These are phyloP conservation scores for Agrotis clavis DNA, from an alignment of 2,888 invertebrate species.

Conservation along the genomic window DNA sequence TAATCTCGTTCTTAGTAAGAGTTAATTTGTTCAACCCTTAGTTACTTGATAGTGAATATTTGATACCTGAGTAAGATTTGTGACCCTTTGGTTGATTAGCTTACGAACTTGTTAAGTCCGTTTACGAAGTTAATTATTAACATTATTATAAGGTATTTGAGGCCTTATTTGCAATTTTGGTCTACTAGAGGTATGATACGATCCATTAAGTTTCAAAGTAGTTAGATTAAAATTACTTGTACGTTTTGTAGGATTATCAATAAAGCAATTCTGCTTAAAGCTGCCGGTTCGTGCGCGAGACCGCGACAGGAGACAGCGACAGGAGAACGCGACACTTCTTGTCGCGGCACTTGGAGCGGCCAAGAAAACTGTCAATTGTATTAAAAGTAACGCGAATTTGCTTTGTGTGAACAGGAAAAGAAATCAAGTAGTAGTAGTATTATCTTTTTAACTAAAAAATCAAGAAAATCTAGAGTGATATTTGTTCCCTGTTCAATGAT, in stretches of 20 bases:
- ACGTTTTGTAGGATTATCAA: neutral
- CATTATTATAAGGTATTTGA: conserved; percentile 1
- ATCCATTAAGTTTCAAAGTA: neutral
- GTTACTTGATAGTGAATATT: conserved; percentile 58
- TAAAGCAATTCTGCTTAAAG: neutral
- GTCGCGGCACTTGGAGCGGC: no score
- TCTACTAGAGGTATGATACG: neutral
- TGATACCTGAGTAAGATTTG: conserved; percentile 50
- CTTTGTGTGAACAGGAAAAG: neutral
- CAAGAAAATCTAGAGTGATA: no score
- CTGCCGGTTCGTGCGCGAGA: no score
- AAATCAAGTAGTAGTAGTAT: no score
- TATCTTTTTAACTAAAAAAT: no score
- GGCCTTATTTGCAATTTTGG: neutral
- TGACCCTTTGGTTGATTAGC: conserved; percentile 30
- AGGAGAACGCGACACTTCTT: no score
- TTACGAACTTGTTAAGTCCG: conserved; percentile 8
- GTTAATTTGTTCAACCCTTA: conserved; percentile 54
- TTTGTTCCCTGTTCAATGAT: no score
- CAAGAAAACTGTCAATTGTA: neutral
- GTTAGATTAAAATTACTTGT: neutral
- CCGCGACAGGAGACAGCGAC: no score
- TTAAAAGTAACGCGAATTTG: neutral
- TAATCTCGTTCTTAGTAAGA: conserved; percentile 41
- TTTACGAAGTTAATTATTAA: conserved; percentile 12